A percentile compares a stretch with the other conserved stretches of the same genome.
These are phyloP conservation scores for Macropus fuliginosus DNA, from an alignment of 2,797 vertebrate genomes.

Conservation along the genomic window DNA sequence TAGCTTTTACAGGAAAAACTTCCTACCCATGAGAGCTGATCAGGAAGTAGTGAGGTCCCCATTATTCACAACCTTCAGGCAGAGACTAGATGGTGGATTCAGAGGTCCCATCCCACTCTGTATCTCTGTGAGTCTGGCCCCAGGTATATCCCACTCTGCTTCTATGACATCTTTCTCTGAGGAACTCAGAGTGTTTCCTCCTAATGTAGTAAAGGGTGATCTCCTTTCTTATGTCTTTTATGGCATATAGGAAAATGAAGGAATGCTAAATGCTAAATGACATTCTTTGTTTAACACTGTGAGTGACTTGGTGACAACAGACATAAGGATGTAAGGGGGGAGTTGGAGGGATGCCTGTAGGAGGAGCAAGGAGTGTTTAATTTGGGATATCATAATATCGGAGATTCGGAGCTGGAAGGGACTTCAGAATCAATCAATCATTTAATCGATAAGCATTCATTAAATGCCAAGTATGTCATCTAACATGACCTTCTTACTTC, in stretches of 20 bases:
- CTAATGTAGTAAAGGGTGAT: background rate
- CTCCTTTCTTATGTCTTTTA: background rate
- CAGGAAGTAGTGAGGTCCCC: background rate
- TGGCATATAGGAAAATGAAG: background rate
- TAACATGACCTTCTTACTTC: background rate
- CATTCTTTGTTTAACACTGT: background rate
- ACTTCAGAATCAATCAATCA: background rate
- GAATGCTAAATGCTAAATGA: background rate
- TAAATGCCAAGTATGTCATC: background rate
- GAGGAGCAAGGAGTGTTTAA: background rate
- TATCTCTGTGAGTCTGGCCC: background rate
- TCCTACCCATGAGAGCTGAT: background rate
- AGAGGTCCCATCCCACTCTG: background rate
- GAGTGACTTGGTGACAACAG: background rate
- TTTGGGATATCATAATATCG: background rate
- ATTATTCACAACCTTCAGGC: background rate
- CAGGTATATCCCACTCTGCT: background rate
- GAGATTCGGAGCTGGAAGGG: background rate
- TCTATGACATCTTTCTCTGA: background rate
- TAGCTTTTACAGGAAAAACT: background rate
- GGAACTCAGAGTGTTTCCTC: background rate
- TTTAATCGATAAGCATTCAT: background rate
- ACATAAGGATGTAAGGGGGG: background rate
- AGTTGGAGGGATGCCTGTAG: background rate
- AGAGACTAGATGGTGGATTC: background rate